Percentiles rank a stretch among this genome's conserved stretches.
phyloP scores from a whole-genome alignment of 1,140 invertebrate genomes.

The Lineus longissimus region DNA sequence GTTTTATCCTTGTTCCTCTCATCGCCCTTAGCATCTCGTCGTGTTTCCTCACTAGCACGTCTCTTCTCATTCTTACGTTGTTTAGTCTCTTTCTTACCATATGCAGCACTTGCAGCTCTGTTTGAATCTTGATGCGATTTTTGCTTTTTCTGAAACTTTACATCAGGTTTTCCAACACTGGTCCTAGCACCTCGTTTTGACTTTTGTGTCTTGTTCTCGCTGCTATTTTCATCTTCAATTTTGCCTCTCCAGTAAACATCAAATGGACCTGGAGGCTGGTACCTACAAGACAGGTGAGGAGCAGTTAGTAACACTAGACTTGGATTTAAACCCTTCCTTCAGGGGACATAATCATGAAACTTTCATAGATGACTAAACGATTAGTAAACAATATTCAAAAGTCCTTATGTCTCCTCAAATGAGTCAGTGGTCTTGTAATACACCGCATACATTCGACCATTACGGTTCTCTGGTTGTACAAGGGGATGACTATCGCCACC shows the following conservation, averaged over 20 bases:
- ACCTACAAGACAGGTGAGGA: conserved; percentile 9
- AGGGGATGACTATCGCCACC: too few species aligned
- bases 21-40: too few species aligned
- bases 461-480: too few species aligned
- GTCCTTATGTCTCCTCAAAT: too few species aligned
- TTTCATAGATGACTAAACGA: too few species aligned
- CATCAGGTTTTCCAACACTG: neutral
- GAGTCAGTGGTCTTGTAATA: too few species aligned
- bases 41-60: neutral
- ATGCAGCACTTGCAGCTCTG: neutral
- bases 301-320: neutral
- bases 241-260: conserved; percentile 4
- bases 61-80: neutral
- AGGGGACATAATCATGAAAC: too few species aligned
- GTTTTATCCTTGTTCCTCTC: too few species aligned
- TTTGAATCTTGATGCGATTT: neutral
- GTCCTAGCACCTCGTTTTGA: neutral
- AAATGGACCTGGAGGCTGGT: conserved; percentile 8
- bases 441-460: too few species aligned
- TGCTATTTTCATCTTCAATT: conserved; percentile 1
- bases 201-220: neutral
- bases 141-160: conserved; percentile 2
- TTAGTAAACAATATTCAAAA: too few species aligned
- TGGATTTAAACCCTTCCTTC: conserved; percentile 2
- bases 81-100: neutral